A percentile compares a stretch with the other conserved stretches of the same genome.
Conservation (phyloP, 1,140 invertebrate species). For the Parapsyche elsis region DNA sequence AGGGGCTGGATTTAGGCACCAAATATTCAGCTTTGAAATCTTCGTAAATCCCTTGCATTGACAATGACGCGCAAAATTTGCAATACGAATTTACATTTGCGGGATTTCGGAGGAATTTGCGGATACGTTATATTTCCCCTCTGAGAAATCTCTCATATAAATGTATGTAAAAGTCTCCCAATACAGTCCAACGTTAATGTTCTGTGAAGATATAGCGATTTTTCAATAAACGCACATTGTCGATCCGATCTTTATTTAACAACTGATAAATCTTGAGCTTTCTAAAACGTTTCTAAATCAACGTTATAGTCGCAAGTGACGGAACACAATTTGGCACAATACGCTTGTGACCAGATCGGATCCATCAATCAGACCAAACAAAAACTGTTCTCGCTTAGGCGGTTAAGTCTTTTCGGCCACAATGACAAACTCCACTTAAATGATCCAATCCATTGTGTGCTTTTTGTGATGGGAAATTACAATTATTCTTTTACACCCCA, state of each 20-base stretch:
- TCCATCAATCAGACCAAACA: slow-evolving; percentile 25
- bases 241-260: no score
- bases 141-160: not conserved
- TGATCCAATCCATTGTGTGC: slow-evolving; percentile 20
- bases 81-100: slow-evolving; percentile 19
- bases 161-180: not conserved
- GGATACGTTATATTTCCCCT: not conserved
- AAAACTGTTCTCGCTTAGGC: slow-evolving; percentile 23
- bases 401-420: slow-evolving; percentile 19
- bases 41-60: slow-evolving; percentile 5
- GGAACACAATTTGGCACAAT: slow-evolving; percentile 26
- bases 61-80: slow-evolving; percentile 27
- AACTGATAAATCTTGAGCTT: no score
- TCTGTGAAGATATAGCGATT: no score
- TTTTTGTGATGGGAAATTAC: slow-evolving; percentile 21
- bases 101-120: not conserved
- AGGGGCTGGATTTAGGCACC: slow-evolving; percentile 11
- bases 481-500: not conserved
- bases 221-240: no score
- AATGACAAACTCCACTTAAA: slow-evolving; percentile 28
- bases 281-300: no score
- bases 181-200: no score
- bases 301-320: not conserved
- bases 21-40: slow-evolving; percentile 14
- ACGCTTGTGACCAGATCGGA: not conserved